Evolutionary conservation across 1,140 invertebrate genomes (phyloP).

Genomic region (Chironomus tepperi): DNA sequence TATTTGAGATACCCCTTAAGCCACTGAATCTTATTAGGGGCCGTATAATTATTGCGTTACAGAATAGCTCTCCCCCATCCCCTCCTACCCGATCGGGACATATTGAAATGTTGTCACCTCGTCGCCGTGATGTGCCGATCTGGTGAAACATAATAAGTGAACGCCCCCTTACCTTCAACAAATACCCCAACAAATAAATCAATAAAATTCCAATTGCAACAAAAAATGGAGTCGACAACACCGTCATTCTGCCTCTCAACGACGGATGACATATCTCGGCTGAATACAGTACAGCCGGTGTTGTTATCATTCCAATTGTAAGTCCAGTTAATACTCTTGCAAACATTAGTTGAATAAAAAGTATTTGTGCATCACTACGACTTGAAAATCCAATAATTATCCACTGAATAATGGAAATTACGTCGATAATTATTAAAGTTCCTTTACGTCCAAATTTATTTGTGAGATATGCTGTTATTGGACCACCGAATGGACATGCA

Average conservation of each 20-base stretch:
- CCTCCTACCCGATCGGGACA: too few relatives aligned
- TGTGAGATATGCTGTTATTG: slow-evolving; percentile 35
- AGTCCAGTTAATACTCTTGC: slow-evolving; percentile 32
- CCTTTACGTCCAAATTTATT: slow-evolving; percentile 36
- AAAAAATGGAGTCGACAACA: slow-evolving; percentile 48
- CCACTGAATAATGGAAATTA: slow-evolving; percentile 36
- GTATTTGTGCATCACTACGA: slow-evolving; percentile 30
- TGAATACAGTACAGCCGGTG: slow-evolving; percentile 41
- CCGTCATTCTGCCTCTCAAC: slow-evolving; percentile 49
- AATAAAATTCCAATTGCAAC: slow-evolving; percentile 51
- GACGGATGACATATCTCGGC: slow-evolving; percentile 49
- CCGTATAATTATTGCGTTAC: too few relatives aligned
- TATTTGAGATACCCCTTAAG: too few relatives aligned
- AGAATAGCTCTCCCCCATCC: too few relatives aligned
- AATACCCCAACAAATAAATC: slow-evolving; percentile 51
- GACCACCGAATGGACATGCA: slow-evolving; percentile 36
- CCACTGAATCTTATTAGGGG: too few relatives aligned
- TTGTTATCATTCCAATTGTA: not conserved
- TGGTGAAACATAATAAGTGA: too few relatives aligned
- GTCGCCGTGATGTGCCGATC: too few relatives aligned
- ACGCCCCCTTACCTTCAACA: slow-evolving; percentile 47
- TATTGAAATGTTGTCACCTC: too few relatives aligned
- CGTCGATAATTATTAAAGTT: slow-evolving; percentile 35
- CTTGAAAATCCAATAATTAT: slow-evolving; percentile 29
- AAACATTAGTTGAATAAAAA: slow-evolving; percentile 35